phyloP scores from a whole-genome alignment of 2,113 vertebrate species.

The Pontoporia blainvillei region DNA sequence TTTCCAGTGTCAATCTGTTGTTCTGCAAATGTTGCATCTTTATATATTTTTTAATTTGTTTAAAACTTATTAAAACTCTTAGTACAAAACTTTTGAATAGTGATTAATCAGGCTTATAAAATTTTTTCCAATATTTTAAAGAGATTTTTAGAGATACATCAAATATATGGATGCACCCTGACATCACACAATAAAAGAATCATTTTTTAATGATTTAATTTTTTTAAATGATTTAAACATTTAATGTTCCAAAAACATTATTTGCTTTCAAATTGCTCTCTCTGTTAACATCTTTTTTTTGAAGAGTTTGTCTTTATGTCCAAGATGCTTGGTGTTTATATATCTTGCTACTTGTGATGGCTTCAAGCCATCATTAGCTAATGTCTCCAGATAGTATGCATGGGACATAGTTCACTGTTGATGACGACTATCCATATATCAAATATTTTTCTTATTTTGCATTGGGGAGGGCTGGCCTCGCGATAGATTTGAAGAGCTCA shows the following conservation, averaged over 20 bases:
- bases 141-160: not conserved
- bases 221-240: too few species aligned
- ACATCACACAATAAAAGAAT: not conserved
- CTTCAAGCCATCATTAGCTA: not conserved
- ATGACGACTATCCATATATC: not conserved
- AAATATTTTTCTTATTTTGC: not conserved
- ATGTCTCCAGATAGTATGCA: not conserved
- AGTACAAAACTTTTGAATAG: not conserved
- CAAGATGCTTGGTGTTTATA: not conserved
- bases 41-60: not conserved
- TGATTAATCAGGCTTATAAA: not conserved
- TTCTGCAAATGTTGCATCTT: not conserved
- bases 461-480: not conserved
- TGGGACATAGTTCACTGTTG: not conserved
- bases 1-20: not conserved
- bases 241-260: not conserved
- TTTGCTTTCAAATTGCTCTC: conserved; percentile 6
- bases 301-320: not conserved
- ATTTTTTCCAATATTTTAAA: not conserved
- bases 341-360: not conserved
- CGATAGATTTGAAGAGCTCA: not conserved
- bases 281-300: not conserved
- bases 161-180: not conserved
- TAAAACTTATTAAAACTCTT: not conserved
- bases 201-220: not conserved